Conservation (phyloP, 2,888 invertebrate species). For the Melinopterus prodromus region DNA sequence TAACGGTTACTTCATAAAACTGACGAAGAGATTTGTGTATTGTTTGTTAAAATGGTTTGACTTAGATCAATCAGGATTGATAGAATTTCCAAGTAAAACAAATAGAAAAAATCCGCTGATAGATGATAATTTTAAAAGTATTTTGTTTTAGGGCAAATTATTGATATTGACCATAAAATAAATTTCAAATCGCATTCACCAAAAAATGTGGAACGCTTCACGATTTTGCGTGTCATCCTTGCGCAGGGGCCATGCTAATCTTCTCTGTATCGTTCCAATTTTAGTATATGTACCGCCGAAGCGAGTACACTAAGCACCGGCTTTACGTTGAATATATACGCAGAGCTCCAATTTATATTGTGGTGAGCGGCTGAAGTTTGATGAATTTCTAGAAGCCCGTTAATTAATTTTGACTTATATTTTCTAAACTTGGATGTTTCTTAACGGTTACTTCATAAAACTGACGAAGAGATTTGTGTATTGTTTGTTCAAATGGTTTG, state of each 20-base stretch:
- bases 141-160: too few relatives aligned
- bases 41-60: too few relatives aligned
- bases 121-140: too few relatives aligned
- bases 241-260: conserved; percentile 93
- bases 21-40: too few relatives aligned
- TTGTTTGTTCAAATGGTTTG: background rate
- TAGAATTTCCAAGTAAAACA: too few relatives aligned
- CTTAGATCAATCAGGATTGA: too few relatives aligned
- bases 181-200: background rate
- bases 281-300: conserved; percentile 85
- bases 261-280: conserved; percentile 94
- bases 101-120: too few relatives aligned
- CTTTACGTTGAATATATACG: background rate
- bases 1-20: too few relatives aligned
- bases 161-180: too few relatives aligned
- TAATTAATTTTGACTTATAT: background rate
- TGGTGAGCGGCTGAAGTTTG: background rate
- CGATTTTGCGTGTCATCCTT: conserved; percentile 94
- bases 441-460: background rate
- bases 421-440: background rate
- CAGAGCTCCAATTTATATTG: background rate
- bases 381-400: background rate
- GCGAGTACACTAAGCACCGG: conserved; percentile 65
- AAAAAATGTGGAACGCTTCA: conserved; percentile 86
- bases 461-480: background rate